Conservation (phyloP, 1,140 invertebrate genomes). For the Drosophila nigrodunni region DNA sequence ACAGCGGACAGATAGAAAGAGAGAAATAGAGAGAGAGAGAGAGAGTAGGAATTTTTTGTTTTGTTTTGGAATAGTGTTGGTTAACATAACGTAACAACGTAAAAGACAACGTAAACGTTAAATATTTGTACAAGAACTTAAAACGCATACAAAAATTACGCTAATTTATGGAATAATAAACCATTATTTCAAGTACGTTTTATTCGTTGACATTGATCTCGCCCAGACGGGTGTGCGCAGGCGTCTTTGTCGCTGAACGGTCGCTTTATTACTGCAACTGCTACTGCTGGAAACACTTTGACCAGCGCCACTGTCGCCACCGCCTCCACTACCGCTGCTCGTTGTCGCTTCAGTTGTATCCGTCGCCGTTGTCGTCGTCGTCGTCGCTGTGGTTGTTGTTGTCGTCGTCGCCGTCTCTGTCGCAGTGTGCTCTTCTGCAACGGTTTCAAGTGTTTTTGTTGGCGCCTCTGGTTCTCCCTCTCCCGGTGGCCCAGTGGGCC, state of each 20-base stretch:
- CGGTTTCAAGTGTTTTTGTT: slow-evolving; percentile 13
- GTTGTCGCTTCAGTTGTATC: background rate
- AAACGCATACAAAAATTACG: slow-evolving; percentile 57
- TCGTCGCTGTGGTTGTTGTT: slow-evolving; percentile 12
- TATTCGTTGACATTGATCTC: slow-evolving; percentile 86
- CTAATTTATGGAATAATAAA: slow-evolving; percentile 52
- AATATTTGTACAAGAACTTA: slow-evolving; percentile 56
- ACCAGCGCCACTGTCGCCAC: slow-evolving; percentile 20
- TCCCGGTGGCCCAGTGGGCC: slow-evolving; percentile 76
- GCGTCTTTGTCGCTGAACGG: slow-evolving; percentile 86
- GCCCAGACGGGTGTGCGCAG: slow-evolving; percentile 91
- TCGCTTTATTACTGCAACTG: slow-evolving; percentile 84
- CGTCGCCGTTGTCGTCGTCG: slow-evolving; percentile 8
- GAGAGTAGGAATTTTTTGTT: slow-evolving; percentile 37
- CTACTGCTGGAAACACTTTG: slow-evolving; percentile 78
- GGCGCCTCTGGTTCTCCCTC: slow-evolving; percentile 11
- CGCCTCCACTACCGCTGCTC: background rate
- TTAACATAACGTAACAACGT: slow-evolving; percentile 65
- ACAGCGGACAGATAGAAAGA: slow-evolving; percentile 43
- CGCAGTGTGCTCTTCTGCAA: slow-evolving; percentile 22
- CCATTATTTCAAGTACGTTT: slow-evolving; percentile 83
- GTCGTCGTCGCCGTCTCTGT: background rate
- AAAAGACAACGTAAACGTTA: slow-evolving; percentile 51
- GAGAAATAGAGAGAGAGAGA: slow-evolving; percentile 42
- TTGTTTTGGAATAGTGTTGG: slow-evolving; percentile 53